Base-by-base conservation (phyloP, 2,797 vertebrate species). In the Cyprinella venusta region DNA sequence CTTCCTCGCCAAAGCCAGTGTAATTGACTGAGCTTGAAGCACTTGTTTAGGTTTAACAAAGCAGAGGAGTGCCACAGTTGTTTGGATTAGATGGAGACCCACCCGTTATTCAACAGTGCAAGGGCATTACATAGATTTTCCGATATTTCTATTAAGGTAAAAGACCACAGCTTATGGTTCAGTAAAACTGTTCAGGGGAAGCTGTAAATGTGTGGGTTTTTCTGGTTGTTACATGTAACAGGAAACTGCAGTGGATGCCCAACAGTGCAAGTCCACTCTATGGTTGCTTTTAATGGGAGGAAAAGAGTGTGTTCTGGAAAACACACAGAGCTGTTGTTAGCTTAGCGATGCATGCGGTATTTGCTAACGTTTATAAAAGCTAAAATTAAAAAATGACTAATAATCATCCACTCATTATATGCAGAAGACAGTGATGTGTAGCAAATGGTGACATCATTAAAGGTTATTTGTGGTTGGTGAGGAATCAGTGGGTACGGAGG, bases 21-120 rank as follows among this genome's bases (percentile, higher is more conserved):
- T 69, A 83, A 88, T 85, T 81, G 65, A 71, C 40, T 63, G 70
- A 48, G 12, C 67, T 79, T 84, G 71, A 86, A 83, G 48, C 69
- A 40, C 74, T 82, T 40, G 79, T 85, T 80, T 56, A 48, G 42
- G 68, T 71, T 78, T 50, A 79, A 64, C 61, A 65, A 68, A 70
- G 38, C 21, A 40, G 59, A 45, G 19, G 26, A 16, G 45, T 18
- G 40, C 65, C 45, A 69, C 67, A n/a, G 75, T 70, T 67, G 48
- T 26, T 26, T 50, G 68, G 40, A 48, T 85, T 72, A 70, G 18
- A 21, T 12, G 52, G 38, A 59, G n/a, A 13, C 56, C 33, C 42
- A 65, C 68, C 63, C 77, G 13, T 50, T 45, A 33, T 65, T 78
- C 24, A 78, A 50, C 76, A 78, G 24, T 78, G 63, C 61, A 38